phyloP scores from a whole-genome alignment of 1,140 invertebrate species.

The Penaeus indicus region DNA sequence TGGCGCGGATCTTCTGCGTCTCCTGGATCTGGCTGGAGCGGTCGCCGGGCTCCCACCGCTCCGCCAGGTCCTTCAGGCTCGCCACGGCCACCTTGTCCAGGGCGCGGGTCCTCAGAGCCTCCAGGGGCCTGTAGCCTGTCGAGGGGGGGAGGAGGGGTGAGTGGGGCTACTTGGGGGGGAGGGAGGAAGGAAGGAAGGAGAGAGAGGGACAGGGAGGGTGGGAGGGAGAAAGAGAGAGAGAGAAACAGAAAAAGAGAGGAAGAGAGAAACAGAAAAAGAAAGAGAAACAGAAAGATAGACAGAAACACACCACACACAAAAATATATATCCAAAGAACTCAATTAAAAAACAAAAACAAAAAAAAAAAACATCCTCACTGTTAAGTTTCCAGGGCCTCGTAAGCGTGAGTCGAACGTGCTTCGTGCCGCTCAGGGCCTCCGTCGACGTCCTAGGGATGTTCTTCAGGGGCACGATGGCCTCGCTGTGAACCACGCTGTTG shows the following conservation, averaged over 20 bases:
- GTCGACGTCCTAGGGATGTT: neutral
- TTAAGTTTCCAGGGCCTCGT: constrained; percentile 47
- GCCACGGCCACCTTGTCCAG: constrained; percentile 41
- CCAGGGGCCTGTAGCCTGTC: constrained; percentile 39
- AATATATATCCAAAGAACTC: too few species aligned
- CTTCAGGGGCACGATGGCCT: constrained; percentile 40
- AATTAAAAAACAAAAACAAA: too few species aligned
- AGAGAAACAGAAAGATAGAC: too few species aligned
- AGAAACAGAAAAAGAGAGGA: too few species aligned
- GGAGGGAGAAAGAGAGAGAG: too few species aligned
- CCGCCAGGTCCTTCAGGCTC: constrained; percentile 46
- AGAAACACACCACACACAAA: too few species aligned
- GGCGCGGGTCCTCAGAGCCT: constrained; percentile 34
- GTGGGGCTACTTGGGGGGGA: too few species aligned
- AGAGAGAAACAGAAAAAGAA: too few species aligned
- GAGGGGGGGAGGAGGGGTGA: too few species aligned
- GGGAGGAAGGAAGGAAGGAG: too few species aligned
- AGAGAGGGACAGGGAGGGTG: too few species aligned
- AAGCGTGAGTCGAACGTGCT: constrained; percentile 24
- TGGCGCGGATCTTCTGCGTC: constrained; percentile 25
- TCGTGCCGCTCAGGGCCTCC: neutral
- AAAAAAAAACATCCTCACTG: neutral
- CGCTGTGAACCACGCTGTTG: constrained; percentile 38
- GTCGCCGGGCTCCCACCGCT: constrained; percentile 44
- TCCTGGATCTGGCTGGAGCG: constrained; percentile 20